Conservation (phyloP, 1,140 invertebrate species). For the Nomia melanderi region DNA sequence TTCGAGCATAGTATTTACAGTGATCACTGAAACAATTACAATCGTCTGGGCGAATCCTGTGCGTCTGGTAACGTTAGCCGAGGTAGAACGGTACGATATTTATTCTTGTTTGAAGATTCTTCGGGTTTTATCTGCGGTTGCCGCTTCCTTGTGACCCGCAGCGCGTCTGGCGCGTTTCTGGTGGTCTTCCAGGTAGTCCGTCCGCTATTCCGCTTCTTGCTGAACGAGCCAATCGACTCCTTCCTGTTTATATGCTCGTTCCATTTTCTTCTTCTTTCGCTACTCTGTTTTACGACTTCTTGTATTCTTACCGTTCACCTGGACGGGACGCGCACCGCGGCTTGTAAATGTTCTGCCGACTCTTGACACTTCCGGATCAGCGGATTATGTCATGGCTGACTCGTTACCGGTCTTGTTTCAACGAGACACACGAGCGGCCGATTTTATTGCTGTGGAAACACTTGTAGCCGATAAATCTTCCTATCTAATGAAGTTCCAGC, state of each 20-base stretch:
- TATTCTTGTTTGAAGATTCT: no score
- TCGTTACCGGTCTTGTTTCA: neutral
- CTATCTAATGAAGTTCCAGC: no score
- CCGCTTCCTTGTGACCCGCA: neutral
- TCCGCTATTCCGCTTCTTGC: neutral
- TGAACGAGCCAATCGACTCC: neutral
- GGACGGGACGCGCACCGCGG: neutral
- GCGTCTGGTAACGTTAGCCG: no score
- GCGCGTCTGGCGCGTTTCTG: neutral
- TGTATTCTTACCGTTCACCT: neutral
- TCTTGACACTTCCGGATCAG: neutral
- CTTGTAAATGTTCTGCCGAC: neutral
- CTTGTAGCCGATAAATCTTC: no score
- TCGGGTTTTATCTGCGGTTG: no score
- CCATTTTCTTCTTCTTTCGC: neutral
- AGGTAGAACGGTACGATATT: no score
- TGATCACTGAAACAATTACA: no score
- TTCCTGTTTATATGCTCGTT: constrained; percentile 4
- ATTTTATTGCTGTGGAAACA: no score
- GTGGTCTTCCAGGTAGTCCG: neutral
- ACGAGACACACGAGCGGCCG: no score
- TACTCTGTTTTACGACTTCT: neutral
- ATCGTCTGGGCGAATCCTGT: no score
- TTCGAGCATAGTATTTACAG: no score
- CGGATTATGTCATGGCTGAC: neutral